phyloP scores from a whole-genome alignment of 2,113 vertebrate genomes.

The Emydura subglobosa region DNA sequence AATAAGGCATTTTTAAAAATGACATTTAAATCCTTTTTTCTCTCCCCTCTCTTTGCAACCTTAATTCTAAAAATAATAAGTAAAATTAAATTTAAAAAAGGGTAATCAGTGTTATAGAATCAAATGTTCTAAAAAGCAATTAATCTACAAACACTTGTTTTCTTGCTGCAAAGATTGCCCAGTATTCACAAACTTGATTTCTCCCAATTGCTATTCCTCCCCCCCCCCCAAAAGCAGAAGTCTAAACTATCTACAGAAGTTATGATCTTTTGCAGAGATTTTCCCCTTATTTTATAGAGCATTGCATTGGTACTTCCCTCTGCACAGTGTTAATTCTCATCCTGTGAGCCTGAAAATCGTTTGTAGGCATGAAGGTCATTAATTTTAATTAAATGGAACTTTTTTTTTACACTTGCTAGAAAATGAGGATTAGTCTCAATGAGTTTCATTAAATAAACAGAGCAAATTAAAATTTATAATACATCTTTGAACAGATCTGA shows the following conservation, averaged over 20 bases:
- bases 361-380: slow-evolving; percentile 71
- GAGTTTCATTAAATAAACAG: slow-evolving; percentile 80
- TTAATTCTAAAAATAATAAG: slow-evolving; percentile 45
- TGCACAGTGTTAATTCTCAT: slow-evolving; percentile 58
- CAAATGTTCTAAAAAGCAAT: slow-evolving; percentile 53
- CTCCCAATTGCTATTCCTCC: background rate
- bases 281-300: slow-evolving; percentile 12
- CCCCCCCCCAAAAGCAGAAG: background rate
- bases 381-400: slow-evolving; percentile 79
- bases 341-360: slow-evolving; percentile 68
- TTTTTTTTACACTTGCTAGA: slow-evolving; percentile 66
- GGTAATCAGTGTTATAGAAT: slow-evolving; percentile 17
- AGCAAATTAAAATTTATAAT: slow-evolving; percentile 74
- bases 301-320: slow-evolving; percentile 8
- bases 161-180: background rate
- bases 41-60: slow-evolving; percentile 27
- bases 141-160: slow-evolving; percentile 36
- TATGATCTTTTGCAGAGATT: slow-evolving; percentile 1
- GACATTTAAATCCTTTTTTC: slow-evolving; percentile 29
- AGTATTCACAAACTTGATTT: background rate
- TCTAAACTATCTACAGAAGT: slow-evolving; percentile 23
- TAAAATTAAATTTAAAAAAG: slow-evolving; percentile 28
- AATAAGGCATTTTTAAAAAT: slow-evolving; percentile 1
- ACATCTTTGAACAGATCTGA: slow-evolving; percentile 44
- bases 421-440: slow-evolving; percentile 74